Base-by-base conservation (phyloP, 2,888 invertebrate species). In the Tubulanus polymorphus region DNA sequence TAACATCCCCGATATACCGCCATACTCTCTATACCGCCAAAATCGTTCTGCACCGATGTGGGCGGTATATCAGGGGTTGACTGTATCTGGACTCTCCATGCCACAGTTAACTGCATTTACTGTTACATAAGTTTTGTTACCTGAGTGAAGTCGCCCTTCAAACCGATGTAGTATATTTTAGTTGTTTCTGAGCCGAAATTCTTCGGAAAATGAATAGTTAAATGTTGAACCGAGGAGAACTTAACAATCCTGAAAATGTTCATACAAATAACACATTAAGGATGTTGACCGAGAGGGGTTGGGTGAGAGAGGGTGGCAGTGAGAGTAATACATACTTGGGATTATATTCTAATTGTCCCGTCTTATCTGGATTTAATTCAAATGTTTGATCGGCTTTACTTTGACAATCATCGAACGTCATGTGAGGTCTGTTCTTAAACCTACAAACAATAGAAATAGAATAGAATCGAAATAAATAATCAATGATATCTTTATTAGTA, bases 351-450 rank as follows among this genome's bases (percentile, higher is more conserved):
- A 93, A 80, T 59, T 86, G 81, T 15, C 93, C 95, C 60, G 84
- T 82, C 45, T 83, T 82, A 79, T 96, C 94, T 60, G 84, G 85
- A 61, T 87, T 86, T 49, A 96, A 80, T 66, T 93, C 91, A 83
- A 95, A 91, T 73, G 90, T 88, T 81, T 96, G 94, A 75, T 95
- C 94, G 5, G 93, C 60, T 28, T 65, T 63, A 35, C 59, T 71
- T 1, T 85, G 85, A 1, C 70, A 66, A 82, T 95, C 91, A 82
- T 95, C 95, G 82, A 99, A 97, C 25, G 91, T 89, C 94, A 97
- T 93, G 67, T 87, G 85, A 1, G 91, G 91, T 57, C 90, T 85
- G 81, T 96, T 96, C 82, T 95, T 96, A 79, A 85, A 96, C 65
- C 95, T 92, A 66, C 53, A 66, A 56, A 55, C 29, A 50, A 68